A percentile compares a stretch with the other conserved stretches of the same genome.
Evolutionary conservation across 2,797 vertebrate species (phyloP).

Genomic region (Austrolebias charrua): DNA sequence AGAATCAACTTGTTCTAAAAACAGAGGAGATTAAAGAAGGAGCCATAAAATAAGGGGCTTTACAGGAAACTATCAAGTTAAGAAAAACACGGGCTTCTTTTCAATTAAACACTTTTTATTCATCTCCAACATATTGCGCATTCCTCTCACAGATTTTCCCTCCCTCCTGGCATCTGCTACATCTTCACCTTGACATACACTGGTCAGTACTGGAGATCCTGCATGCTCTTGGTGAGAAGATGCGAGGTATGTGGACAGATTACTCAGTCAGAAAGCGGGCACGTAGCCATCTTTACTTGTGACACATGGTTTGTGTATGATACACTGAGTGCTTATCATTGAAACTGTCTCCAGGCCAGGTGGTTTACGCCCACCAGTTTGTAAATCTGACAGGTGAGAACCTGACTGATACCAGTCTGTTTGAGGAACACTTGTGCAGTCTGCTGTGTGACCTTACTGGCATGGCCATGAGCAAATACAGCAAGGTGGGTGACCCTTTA

Average conservation of each 20-base stretch:
- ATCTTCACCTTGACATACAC: constrained; percentile 92
- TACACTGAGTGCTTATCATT: constrained; percentile 29
- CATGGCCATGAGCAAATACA: constrained; percentile 87
- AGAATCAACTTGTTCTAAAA: not conserved
- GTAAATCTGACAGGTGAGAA: constrained; percentile 91
- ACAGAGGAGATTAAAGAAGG: not conserved
- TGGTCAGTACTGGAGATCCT: constrained; percentile 93
- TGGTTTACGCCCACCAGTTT: constrained; percentile 91
- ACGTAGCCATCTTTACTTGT: not conserved
- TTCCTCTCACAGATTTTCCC: constrained; percentile 83
- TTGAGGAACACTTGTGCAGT: constrained; percentile 90
- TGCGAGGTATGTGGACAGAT: constrained; percentile 79
- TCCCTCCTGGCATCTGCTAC: constrained; percentile 94
- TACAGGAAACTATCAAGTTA: constrained; percentile 4
- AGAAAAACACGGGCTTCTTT: not conserved
- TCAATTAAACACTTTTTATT: not conserved
- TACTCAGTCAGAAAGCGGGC: not conserved
- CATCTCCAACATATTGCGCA: not conserved
- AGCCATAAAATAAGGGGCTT: constrained; percentile 1
- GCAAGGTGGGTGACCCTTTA: constrained; percentile 82
- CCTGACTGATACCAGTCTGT: constrained; percentile 89
- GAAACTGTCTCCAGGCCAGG: constrained; percentile 83
- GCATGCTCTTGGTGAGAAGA: constrained; percentile 87
- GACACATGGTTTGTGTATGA: not conserved
- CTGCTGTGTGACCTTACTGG: constrained; percentile 89